Percentiles rank a stretch among this genome's conserved stretches.
Conservation (phyloP, 37 sponge, comb jelly and placozoan genomes). For the Mnemiopsis leidyi region DNA sequence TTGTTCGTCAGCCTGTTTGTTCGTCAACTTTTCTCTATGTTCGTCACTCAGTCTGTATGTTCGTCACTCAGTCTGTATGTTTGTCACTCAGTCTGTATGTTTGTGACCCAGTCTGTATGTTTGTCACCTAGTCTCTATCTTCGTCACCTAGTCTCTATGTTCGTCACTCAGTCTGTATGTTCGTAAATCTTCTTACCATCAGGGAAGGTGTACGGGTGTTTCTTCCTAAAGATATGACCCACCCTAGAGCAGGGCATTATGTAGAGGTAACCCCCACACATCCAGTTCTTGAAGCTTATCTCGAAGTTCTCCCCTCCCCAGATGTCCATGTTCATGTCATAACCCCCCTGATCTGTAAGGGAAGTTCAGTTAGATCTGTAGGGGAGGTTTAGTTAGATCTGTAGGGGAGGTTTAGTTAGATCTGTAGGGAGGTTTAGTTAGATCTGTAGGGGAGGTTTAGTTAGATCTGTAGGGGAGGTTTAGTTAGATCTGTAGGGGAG, state of each 20-base stretch:
- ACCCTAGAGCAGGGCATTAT: conserved; percentile 98
- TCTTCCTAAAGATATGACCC: conserved; percentile 96
- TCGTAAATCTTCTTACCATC: conserved; percentile 72
- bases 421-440: too few species aligned
- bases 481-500: too few species aligned
- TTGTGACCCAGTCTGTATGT: neutral
- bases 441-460: too few species aligned
- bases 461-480: too few species aligned
- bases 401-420: too few species aligned
- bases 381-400: too few species aligned
- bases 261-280: conserved; percentile 95
- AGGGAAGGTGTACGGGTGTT: conserved; percentile 96
- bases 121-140: neutral
- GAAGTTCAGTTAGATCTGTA: too few species aligned
- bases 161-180: neutral
- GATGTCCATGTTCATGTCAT: conserved; percentile 95
- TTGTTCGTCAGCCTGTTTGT: neutral
- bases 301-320: conserved; percentile 99
- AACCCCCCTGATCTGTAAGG: too few species aligned
- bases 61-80: neutral
- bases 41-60: neutral
- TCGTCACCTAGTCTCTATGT: neutral
- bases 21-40: neutral
- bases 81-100: neutral
- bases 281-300: conserved; percentile 93